Evolutionary conservation across 2,797 vertebrate genomes (phyloP), one percentile per base, ranked within the genome.

Genomic region (Cryptoprocta ferox): DNA sequence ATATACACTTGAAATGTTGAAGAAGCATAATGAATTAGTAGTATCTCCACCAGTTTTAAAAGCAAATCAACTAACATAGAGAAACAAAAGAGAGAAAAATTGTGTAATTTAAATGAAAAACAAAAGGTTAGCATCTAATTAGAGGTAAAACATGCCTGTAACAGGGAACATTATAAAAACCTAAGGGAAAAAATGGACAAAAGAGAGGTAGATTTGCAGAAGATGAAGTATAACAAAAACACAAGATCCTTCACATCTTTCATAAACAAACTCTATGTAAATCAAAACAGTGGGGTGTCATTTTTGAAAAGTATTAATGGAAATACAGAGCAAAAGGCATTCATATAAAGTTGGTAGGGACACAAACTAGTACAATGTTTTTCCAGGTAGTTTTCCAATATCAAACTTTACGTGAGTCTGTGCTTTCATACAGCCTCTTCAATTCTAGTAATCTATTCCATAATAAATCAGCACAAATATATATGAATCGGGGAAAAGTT

Each of bases 71-170:
- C 80, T 68, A 71, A 76, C 75, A 7, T 76, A 84, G 3, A 65
- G 90, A 45, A 73, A 66, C 26, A 73, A 42, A 63, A 39, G 14
- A 39, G 14, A 4, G 9, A 70, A 75, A 42, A 45, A 5, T 26
- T 93, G 19, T 91, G 5, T 42, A 86, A 28, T 90, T 68, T 92
- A 89, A 79, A 59, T 75, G 37, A 82, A 91, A 94, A 56, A 11
- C 3, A 68, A 79, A 79, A 71, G 0, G 18, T 68, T 94, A 76
- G 11, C 19, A 88, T 68, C 19, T 48, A 48, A 35, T 88, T 92
- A 56, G 12, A 53, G 9, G 56, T 71, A 75, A 90, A 76, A 13
- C 0, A 95, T 65, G 68, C 2, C 8, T 63, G 32, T 65, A 59
- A 45, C 16, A 89, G 79, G 37, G 83, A 88, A 84, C 86, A 30